Evolutionary conservation across 2,797 vertebrate species (phyloP), one percentile per base, ranked within the genome.

Genomic region (Poecile montanus): DNA sequence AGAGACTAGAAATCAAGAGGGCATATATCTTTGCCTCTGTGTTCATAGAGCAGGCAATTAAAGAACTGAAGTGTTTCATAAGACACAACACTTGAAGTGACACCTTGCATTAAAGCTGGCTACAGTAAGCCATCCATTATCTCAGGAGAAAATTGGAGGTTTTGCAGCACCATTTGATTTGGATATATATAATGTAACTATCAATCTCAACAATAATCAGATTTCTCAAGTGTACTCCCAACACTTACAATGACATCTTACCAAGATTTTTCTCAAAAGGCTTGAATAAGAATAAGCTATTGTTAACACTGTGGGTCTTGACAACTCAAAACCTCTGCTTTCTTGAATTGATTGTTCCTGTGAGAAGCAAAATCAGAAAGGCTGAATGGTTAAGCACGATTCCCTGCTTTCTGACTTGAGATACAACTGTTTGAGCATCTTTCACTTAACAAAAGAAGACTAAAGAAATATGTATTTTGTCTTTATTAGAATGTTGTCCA

Each of bases 331-430:
- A 68, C 61, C 50, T 77, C 16, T 56, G 16, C 11, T 89, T 94
- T 82, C 84, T 85, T 91, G 57, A 77, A 77, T 44, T 92, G 78
- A 80, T 88, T 94, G 61, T 11, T 77, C 75, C 57, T 38, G 8
- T 45, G 11, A 85, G 62, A 93, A 95, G 80, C 20, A 91, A 90
- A 89, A 92, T 83, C 38, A 74, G 42, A 85, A 93, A 77, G 18
- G 10, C 7, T 80, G 47, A 75, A 45, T 45, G 40, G 10, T 19
- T 75, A 51, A 83, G 48, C 51, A 85, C 0, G 1, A 21, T 83
- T 89, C 27, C 15, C 12, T 72, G 26, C 12, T 48, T 92, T 87
- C 38, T 85, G 34, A 72, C 11, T 76, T 60, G 20, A 51, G 17
- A 7, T 48, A 26, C 6, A 83, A 40, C 14, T 30, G 3, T 71